A percentile compares a stretch with the other conserved stretches of the same genome.
Evolutionary conservation across 2,888 invertebrate species (phyloP).

Genomic region (Aporophyla lueneburgensis): DNA sequence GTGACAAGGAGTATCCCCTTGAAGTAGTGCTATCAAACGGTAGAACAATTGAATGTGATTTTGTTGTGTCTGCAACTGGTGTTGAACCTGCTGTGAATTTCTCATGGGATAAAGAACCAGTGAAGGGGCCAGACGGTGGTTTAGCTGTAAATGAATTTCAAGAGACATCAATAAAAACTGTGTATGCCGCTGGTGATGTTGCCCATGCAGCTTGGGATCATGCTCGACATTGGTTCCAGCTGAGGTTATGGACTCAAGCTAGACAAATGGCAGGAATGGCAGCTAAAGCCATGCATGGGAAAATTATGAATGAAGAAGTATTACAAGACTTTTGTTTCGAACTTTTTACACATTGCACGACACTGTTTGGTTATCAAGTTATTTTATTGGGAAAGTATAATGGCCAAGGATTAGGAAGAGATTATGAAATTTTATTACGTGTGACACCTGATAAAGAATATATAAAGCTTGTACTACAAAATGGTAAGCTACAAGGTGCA

Average conservation of each 20-base stretch:
- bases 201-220: constrained; percentile 95
- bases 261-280: constrained; percentile 99
- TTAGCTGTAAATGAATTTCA: constrained; percentile 96
- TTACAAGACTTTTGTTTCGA: constrained; percentile 99
- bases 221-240: constrained; percentile 97
- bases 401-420: constrained; percentile 95
- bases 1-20: constrained; percentile 91
- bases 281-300: constrained; percentile 96
- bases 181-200: constrained; percentile 99
- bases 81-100: constrained; percentile 94
- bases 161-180: constrained; percentile 94
- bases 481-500: constrained; percentile 97
- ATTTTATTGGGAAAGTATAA: constrained; percentile 97
- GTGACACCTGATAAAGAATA: constrained; percentile 95
- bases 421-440: constrained; percentile 96
- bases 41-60: constrained; percentile 94
- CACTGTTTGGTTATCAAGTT: constrained; percentile 98
- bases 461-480: constrained; percentile 96
- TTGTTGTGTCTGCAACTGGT: constrained; percentile 98
- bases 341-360: constrained; percentile 98
- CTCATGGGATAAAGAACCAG: constrained; percentile 88
- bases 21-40: constrained; percentile 94
- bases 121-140: constrained; percentile 94
- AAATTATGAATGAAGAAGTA: constrained; percentile 91
- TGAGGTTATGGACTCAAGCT: constrained; percentile 99